These are phyloP conservation scores for Aphidius ervi DNA, from an alignment of 1,140 invertebrate genomes.

Conservation along the genomic window DNA sequence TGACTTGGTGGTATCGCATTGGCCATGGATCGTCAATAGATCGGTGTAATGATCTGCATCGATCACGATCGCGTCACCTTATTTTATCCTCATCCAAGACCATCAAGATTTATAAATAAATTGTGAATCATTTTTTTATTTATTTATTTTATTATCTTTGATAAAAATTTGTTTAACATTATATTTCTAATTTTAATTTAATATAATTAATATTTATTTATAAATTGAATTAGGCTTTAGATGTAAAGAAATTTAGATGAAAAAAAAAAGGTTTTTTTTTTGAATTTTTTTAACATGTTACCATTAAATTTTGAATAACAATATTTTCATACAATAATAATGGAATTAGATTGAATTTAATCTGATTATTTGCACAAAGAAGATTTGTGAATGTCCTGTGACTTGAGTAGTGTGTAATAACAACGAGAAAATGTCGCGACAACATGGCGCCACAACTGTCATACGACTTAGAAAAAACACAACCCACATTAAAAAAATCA, in stretches of 20 bases:
- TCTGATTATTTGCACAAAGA: background rate
- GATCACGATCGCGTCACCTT: constrained; percentile 46
- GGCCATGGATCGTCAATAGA: constrained; percentile 34
- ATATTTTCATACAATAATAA: no score
- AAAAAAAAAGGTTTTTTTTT: no score
- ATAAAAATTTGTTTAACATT: background rate
- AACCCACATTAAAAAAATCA: background rate
- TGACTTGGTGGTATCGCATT: constrained; percentile 14
- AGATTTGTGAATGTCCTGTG: background rate
- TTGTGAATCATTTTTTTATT: no score
- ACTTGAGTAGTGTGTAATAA: constrained; percentile 20
- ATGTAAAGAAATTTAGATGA: no score
- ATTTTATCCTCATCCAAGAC: constrained; percentile 6
- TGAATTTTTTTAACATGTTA: no score
- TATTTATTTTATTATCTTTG: background rate
- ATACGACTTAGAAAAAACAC: constrained; percentile 38
- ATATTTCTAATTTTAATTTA: no score
- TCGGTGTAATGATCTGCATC: constrained; percentile 45
- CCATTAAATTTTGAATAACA: no score
- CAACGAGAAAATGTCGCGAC: constrained; percentile 23
- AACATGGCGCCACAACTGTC: constrained; percentile 23
- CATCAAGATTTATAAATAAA: no score
- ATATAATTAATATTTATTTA: no score
- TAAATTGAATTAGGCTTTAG: no score
- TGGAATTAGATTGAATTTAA: no score